Evolutionary conservation across 2,797 vertebrate species (phyloP), one percentile per base, ranked within the genome.

Genomic region (Sebastes ruberrimus): DNA sequence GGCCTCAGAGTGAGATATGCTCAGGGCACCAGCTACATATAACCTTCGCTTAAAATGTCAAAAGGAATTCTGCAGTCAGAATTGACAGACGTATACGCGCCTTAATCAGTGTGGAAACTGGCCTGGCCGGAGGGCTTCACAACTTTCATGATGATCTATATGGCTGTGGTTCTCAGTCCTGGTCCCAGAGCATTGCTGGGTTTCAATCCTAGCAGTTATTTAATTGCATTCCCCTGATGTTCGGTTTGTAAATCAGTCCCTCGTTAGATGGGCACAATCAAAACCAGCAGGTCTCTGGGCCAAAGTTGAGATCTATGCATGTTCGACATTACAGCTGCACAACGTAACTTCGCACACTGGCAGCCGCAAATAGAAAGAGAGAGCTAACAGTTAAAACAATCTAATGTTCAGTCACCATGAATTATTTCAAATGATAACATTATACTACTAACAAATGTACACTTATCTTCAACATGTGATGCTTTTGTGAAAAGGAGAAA

Each of bases 161-260:
- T 28, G 42, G 25, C 65, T 65, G 60, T 8, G 23, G 46, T 60
- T 74, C 70, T 52, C 57, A 22, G 56, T 20, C 6, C 10, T 35
- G 35, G 23, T 82, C 74, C 52, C 64, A 23, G 22, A 72, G 25
- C 25, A 23, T 20, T 23, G 56, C 76, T 59, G 20, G 10, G 6
- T 66, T 84, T 73, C 52, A 52, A 8, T 14, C 38, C 46, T 10
- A 32, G 28, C 32, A 20, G 42, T 14, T 60, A 59, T 63, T 76
- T 76, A 60, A 84, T 59, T 74, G 22, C 66, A 63, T 66, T 71
- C 28, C 74, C 56, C 74, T 81, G 70, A 69, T 71, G 66, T 63
- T 80, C 35, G 10, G 33, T 69, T 69, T 71, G 35, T 33, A 65
- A 81, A 76, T 78, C 32, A 76, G 60, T 2, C 25, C 30, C 65